Conservation (phyloP, 2,888 invertebrate species). For the Tinea pellionella region DNA sequence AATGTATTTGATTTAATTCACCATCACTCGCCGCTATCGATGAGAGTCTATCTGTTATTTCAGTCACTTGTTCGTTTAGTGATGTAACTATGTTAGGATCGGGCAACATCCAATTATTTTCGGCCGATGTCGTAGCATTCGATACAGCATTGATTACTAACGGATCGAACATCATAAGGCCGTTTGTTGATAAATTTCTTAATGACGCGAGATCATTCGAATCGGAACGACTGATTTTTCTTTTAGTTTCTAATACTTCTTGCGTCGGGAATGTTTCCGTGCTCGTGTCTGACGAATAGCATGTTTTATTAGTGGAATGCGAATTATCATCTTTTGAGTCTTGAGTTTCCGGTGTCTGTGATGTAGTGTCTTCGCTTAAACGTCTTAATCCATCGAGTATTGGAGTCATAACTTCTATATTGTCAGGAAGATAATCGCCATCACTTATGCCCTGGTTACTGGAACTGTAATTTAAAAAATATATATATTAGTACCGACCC, state of each 20-base stretch:
- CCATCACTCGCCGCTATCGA: slow-evolving; percentile 47
- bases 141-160: slow-evolving; percentile 54
- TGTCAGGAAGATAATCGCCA: slow-evolving; percentile 57
- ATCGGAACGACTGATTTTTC: slow-evolving; percentile 50
- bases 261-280: slow-evolving; percentile 49
- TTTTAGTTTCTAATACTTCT: slow-evolving; percentile 21
- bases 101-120: slow-evolving; percentile 42
- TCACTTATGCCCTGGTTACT: slow-evolving; percentile 52
- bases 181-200: slow-evolving; percentile 57
- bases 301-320: slow-evolving; percentile 26
- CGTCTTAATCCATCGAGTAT: slow-evolving; percentile 55
- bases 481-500: background rate
- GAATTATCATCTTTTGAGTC: slow-evolving; percentile 12
- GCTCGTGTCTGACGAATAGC: slow-evolving; percentile 23
- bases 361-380: slow-evolving; percentile 20
- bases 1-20: slow-evolving; percentile 47
- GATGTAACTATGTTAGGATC: slow-evolving; percentile 59
- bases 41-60: slow-evolving; percentile 57
- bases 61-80: slow-evolving; percentile 60
- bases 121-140: slow-evolving; percentile 30
- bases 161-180: slow-evolving; percentile 63
- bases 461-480: slow-evolving; percentile 31
- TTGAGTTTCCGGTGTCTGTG: background rate
- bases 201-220: slow-evolving; percentile 44
- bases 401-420: slow-evolving; percentile 61